Percentiles rank a stretch among this genome's conserved stretches.
phyloP scores from a whole-genome alignment of 2,113 vertebrate species.

The Tautogolabrus adspersus region DNA sequence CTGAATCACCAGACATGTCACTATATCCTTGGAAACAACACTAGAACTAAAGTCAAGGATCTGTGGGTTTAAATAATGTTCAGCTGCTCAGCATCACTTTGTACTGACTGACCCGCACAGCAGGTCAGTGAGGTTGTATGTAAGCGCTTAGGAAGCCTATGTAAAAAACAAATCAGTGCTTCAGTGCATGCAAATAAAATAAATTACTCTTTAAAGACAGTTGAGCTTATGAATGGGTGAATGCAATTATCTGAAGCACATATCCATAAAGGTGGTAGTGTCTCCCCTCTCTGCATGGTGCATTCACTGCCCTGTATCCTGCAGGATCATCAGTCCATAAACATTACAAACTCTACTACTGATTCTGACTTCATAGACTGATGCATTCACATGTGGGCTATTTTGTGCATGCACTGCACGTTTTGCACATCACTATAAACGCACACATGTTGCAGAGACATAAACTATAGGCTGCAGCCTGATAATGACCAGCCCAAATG shows the following conservation, averaged over 20 bases:
- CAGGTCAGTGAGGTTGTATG: not conserved
- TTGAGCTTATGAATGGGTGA: not conserved
- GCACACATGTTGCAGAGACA: conserved; percentile 6
- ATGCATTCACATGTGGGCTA: not conserved
- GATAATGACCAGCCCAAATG: not conserved
- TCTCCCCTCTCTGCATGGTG: not conserved
- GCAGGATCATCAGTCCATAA: not conserved
- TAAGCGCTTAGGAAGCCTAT: not conserved
- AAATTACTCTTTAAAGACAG: not conserved
- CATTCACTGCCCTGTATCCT: not conserved
- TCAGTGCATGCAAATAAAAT: not conserved
- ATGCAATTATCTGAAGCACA: not conserved
- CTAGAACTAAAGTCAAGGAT: too few species aligned
- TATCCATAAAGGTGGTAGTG: too few species aligned
- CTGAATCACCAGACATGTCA: not conserved
- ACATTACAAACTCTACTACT: too few species aligned
- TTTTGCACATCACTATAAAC: not conserved
- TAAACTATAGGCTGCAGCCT: not conserved
- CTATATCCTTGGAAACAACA: not conserved
- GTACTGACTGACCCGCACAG: not conserved
- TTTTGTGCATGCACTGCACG: not conserved
- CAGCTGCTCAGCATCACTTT: not conserved
- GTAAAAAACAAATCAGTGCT: not conserved
- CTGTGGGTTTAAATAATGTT: not conserved
- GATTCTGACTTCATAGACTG: not conserved